Evolutionary conservation across 2,888 invertebrate genomes (phyloP), one percentile per base, ranked within the genome.

Genomic region (Mythimna albipuncta): DNA sequence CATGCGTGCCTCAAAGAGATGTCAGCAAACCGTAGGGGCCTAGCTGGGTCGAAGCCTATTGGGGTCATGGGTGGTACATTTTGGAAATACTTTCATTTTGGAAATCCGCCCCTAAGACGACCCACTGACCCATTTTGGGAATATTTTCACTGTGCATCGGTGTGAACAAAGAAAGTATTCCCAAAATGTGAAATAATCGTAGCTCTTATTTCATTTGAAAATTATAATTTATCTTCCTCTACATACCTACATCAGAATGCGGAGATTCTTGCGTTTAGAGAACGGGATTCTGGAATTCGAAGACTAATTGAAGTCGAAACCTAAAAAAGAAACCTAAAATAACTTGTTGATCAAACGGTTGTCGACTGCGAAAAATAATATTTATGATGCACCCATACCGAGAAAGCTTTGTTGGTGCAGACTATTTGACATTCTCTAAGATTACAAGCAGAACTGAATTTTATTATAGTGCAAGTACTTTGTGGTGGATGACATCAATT

Each of bases 401-500:
- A 35, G 54, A 69, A 55, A 44, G 35, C 6, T 21, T 55, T 41
- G 32, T 50, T 69, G 55, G 10, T 55, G 19, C 21, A 55, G 32
- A 35, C 50, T 52, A n/a, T 11, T 58, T 35, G 38, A 41, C 50
- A 13, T 44, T 41, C 21, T 41, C 44, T 54, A 26, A 38, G 44
- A 59, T 52, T 21, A 6, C 7, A 32, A 74, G 16, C 26, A 38
- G 11, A n/a, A 35, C 1, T 41, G 21, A 1, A 44, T 75, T 44
- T 54, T 9, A 19, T 44, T 6, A 21, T 4, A 21, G 9, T 7
- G 0, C 3, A 32, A 32, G 32, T 32, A 32, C 32, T 72, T 75
- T 66, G 21, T 50, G 58, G 44, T 44, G 38, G 38, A 54, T 54
- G 6, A 68, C 47, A 35, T 47, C 26, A 75, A 71, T 75, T 21